Conservation (phyloP, 2,888 invertebrate genomes). For the Hesperia comma region DNA sequence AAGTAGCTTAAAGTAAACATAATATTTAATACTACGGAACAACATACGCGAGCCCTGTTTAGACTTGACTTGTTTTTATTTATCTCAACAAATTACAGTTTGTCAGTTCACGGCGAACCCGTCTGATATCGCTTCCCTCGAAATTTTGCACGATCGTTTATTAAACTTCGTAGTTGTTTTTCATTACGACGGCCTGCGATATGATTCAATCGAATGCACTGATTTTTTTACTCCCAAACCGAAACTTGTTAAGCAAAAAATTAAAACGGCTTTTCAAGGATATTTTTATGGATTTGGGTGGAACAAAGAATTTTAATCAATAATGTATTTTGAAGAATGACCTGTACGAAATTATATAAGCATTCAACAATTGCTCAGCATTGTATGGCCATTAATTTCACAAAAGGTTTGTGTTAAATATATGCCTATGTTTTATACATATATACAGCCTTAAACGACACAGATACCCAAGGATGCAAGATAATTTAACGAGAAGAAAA, state of each 20-base stretch:
- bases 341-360: too few species aligned
- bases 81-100: slow-evolving; percentile 8
- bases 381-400: too few species aligned
- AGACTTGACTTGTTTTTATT: not conserved
- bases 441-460: too few species aligned
- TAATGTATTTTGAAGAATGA: too few species aligned
- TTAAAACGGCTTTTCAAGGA: too few species aligned
- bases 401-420: too few species aligned
- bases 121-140: slow-evolving; percentile 1
- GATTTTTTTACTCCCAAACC: not conserved
- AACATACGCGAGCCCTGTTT: not conserved
- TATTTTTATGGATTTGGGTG: too few species aligned
- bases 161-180: slow-evolving; percentile 8
- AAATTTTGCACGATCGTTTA: slow-evolving; percentile 1
- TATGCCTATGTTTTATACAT: too few species aligned
- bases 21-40: not conserved
- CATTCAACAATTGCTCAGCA: too few species aligned
- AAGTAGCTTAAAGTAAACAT: too few species aligned
- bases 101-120: slow-evolving; percentile 1
- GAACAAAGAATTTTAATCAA: too few species aligned
- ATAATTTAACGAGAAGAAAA: not conserved
- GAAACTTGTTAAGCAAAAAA: not conserved
- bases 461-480: too few species aligned
- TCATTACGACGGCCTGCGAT: not conserved
- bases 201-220: slow-evolving; percentile 3